A percentile compares a stretch with the other conserved stretches of the same genome.
Conservation (phyloP, 2,113 vertebrate species). For the Oxyura jamaicensis region DNA sequence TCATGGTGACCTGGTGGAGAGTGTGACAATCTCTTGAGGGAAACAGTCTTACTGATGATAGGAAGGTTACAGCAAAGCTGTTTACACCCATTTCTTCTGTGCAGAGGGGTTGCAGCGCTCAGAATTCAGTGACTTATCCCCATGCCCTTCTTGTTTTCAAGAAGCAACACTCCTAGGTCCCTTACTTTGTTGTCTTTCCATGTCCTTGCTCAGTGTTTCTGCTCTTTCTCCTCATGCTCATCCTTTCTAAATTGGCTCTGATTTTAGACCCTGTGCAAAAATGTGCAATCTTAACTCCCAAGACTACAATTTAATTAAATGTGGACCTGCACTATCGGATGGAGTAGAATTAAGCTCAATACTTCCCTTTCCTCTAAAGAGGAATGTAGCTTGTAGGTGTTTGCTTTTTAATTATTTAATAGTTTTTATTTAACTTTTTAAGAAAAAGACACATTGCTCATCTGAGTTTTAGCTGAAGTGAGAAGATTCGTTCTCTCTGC, state of each 20-base stretch:
- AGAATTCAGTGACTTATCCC: not conserved
- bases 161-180: not conserved
- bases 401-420: not conserved
- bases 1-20: not conserved
- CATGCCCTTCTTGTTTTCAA: not conserved
- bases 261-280: slow-evolving; percentile 20
- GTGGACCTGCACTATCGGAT: not conserved
- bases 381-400: slow-evolving; percentile 4
- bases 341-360: not conserved
- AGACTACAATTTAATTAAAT: not conserved
- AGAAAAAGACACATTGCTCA: not conserved
- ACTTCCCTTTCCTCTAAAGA: not conserved
- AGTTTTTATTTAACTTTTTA: not conserved
- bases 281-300: not conserved
- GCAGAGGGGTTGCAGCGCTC: not conserved
- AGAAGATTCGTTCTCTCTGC: not conserved
- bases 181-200: not conserved
- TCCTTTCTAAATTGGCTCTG: not conserved
- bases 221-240: not conserved
- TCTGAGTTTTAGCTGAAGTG: not conserved
- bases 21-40: not conserved
- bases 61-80: not conserved
- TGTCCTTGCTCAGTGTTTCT: not conserved
- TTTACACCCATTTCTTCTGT: not conserved
- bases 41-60: not conserved